Evolutionary conservation across 2,888 invertebrate genomes (phyloP).

Genomic region (Oligia fasciuncula): DNA sequence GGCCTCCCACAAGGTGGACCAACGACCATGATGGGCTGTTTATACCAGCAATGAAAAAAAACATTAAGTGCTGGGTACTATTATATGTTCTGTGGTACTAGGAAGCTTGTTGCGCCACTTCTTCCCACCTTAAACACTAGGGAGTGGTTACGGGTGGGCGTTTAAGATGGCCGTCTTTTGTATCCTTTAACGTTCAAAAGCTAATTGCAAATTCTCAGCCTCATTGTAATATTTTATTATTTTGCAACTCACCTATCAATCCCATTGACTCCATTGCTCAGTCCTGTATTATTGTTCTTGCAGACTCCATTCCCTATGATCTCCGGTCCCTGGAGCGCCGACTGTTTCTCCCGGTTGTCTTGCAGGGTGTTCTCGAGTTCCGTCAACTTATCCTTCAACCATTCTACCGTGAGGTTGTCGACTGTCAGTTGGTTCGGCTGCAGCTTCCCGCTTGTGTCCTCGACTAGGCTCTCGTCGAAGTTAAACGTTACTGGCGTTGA

Average conservation of each 20-base stretch:
- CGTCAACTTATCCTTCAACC: slow-evolving; percentile 94
- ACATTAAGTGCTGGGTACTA: no score
- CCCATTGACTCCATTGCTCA: slow-evolving; percentile 90
- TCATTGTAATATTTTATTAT: neutral
- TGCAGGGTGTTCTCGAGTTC: slow-evolving; percentile 95
- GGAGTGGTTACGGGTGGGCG: no score
- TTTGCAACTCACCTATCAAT: slow-evolving; percentile 81
- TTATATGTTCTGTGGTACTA: no score
- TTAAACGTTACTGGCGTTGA: slow-evolving; percentile 94
- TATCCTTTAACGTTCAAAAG: no score
- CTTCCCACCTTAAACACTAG: no score
- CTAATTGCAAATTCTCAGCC: no score
- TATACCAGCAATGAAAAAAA: no score
- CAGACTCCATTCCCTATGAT: slow-evolving; percentile 88
- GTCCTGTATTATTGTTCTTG: slow-evolving; percentile 85
- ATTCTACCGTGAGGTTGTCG: slow-evolving; percentile 97
- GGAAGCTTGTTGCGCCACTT: no score
- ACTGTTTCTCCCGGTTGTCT: slow-evolving; percentile 93
- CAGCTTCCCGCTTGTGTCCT: slow-evolving; percentile 96
- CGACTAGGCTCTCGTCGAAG: slow-evolving; percentile 96
- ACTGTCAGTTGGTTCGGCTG: slow-evolving; percentile 96
- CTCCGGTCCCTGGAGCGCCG: slow-evolving; percentile 89
- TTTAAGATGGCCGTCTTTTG: no score
- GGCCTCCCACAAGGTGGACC: no score
- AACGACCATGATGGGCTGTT: no score